phyloP scores from a whole-genome alignment of 1,140 invertebrate genomes.

The Arion vulgaris region DNA sequence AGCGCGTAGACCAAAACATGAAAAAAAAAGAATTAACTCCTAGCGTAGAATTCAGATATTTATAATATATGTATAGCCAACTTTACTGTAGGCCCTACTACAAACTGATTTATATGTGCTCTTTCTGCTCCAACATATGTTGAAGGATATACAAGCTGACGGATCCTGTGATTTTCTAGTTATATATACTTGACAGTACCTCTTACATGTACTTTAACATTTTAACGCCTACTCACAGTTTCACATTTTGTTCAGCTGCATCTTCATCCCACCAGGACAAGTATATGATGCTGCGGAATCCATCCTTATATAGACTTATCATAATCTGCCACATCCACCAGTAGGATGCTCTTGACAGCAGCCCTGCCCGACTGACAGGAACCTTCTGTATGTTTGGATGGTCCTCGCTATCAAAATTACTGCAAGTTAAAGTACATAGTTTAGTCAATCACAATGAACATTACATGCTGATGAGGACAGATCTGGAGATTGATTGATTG shows the following conservation, averaged over 20 bases:
- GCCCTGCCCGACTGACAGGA: constrained; percentile 74
- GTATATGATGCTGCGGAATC: constrained; percentile 71
- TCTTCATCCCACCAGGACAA: constrained; percentile 75
- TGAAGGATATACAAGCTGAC: too few relatives aligned
- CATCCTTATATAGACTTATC: constrained; percentile 76
- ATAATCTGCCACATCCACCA: constrained; percentile 78
- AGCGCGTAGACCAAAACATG: too few relatives aligned
- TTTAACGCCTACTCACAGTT: too few relatives aligned
- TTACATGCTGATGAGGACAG: neutral
- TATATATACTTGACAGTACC: too few relatives aligned
- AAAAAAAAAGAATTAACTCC: too few relatives aligned
- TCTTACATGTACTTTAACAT: too few relatives aligned
- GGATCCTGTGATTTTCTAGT: too few relatives aligned
- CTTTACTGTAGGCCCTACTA: too few relatives aligned
- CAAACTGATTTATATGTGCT: too few relatives aligned
- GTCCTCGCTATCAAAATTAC: neutral
- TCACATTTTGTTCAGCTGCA: constrained; percentile 71
- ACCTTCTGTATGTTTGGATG: constrained; percentile 55
- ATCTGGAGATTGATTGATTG: neutral
- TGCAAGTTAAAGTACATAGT: neutral
- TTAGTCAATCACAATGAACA: neutral
- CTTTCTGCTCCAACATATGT: too few relatives aligned
- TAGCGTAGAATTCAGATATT: too few relatives aligned
- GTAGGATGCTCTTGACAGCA: constrained; percentile 76
- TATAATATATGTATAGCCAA: too few relatives aligned